Evolutionary conservation across 2,888 invertebrate species (phyloP).

Genomic region (Rugalucina vietnamica): DNA sequence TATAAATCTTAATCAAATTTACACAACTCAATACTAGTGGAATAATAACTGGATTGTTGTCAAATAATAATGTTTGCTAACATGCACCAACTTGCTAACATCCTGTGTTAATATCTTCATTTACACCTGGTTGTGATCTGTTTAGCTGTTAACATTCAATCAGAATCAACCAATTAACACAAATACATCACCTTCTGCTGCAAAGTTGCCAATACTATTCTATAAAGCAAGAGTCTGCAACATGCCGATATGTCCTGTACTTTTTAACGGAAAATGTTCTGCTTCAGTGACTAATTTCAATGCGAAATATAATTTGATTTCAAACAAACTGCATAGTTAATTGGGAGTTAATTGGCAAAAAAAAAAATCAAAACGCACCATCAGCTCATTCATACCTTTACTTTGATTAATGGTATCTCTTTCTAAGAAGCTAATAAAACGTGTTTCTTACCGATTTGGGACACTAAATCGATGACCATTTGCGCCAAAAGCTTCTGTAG

Average conservation of each 20-base stretch:
- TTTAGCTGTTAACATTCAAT: too few relatives aligned
- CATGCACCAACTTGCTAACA: constrained; percentile 54
- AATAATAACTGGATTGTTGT: constrained; percentile 33
- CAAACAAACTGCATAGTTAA: too few relatives aligned
- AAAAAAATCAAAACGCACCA: too few relatives aligned
- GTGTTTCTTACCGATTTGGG: constrained; percentile 48
- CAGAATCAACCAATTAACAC: too few relatives aligned
- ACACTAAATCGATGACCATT: constrained; percentile 44
- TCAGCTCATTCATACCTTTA: too few relatives aligned
- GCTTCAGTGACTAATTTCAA: constrained; percentile 10
- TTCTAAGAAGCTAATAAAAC: background rate
- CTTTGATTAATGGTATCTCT: too few relatives aligned
- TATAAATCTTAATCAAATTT: constrained; percentile 12
- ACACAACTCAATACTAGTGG: background rate
- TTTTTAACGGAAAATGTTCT: background rate
- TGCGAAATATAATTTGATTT: background rate
- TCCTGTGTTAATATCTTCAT: background rate
- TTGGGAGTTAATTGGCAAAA: too few relatives aligned
- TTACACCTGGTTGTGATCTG: background rate
- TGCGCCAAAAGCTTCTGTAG: constrained; percentile 67
- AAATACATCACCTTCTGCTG: too few relatives aligned
- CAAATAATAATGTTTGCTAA: constrained; percentile 38
- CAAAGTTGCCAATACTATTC: too few relatives aligned
- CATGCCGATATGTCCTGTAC: background rate
- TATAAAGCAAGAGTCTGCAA: background rate